Evolutionary conservation across 1,140 invertebrate genomes (phyloP).

Genomic region (Carposina sasakii): DNA sequence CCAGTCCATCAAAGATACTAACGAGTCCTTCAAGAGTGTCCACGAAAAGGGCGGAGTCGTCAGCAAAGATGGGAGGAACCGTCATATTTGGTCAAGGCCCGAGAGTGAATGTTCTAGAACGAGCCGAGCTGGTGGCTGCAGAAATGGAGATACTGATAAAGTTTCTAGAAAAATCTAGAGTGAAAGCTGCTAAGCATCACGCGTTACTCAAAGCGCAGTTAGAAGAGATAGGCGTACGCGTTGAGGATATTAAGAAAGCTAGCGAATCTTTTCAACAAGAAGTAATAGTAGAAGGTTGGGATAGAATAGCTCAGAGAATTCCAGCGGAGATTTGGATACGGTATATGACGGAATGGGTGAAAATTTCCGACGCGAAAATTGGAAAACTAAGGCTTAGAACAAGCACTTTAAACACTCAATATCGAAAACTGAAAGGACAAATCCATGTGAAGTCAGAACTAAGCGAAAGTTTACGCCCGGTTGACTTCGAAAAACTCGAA

Average conservation of each 20-base stretch:
- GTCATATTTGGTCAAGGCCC: slow-evolving; percentile 41
- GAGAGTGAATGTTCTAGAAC: slow-evolving; percentile 56
- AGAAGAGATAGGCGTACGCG: slow-evolving; percentile 66
- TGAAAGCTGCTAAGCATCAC: slow-evolving; percentile 43
- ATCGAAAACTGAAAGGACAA: slow-evolving; percentile 63
- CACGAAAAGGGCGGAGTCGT: slow-evolving; percentile 45
- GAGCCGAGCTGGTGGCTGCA: slow-evolving; percentile 57
- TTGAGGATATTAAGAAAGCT: slow-evolving; percentile 53
- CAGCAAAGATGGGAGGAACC: slow-evolving; percentile 47
- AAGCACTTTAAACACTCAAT: slow-evolving; percentile 67
- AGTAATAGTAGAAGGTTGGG: slow-evolving; percentile 56
- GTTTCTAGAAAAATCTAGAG: slow-evolving; percentile 35
- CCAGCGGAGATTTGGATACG: slow-evolving; percentile 71
- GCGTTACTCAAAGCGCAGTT: slow-evolving; percentile 58
- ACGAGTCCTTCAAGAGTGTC: slow-evolving; percentile 49
- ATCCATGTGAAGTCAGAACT: slow-evolving; percentile 64
- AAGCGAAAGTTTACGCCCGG: slow-evolving; percentile 61
- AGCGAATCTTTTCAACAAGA: slow-evolving; percentile 54
- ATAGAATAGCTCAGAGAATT: slow-evolving; percentile 69
- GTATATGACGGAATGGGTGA: slow-evolving; percentile 71
- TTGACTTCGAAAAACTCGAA: slow-evolving; percentile 73
- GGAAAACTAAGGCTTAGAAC: slow-evolving; percentile 69
- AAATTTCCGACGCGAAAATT: slow-evolving; percentile 57
- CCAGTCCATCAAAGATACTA: slow-evolving; percentile 48
- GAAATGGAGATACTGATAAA: slow-evolving; percentile 65